phyloP scores from a whole-genome alignment of 2,113 vertebrate species.

The Aepyceros melampus region DNA sequence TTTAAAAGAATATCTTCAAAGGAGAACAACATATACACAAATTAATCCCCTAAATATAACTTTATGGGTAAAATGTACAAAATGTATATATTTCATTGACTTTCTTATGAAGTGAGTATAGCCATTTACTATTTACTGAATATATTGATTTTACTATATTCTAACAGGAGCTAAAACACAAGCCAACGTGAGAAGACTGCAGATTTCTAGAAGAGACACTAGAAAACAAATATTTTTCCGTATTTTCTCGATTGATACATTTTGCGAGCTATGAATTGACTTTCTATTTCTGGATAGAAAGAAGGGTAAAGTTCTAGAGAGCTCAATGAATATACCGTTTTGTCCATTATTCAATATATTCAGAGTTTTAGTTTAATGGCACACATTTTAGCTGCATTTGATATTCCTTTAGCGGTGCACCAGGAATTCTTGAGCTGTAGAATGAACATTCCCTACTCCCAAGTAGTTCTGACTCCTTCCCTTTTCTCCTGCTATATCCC shows the following conservation, averaged over 20 bases:
- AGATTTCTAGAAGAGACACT: not conserved
- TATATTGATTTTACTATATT: not conserved
- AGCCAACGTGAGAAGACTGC: not conserved
- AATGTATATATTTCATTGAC: not conserved
- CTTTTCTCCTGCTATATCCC: not conserved
- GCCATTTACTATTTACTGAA: not conserved
- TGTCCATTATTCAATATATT: not conserved
- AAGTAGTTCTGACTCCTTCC: not conserved
- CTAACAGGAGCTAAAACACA: not conserved
- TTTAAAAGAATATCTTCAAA: not conserved
- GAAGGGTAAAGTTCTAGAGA: not conserved
- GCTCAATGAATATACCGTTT: not conserved
- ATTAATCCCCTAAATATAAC: conserved; percentile 4
- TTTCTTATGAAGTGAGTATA: not conserved
- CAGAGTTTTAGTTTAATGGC: not conserved
- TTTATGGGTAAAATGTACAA: not conserved
- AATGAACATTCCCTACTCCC: not conserved
- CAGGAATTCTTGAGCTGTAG: not conserved
- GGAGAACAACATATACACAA: not conserved
- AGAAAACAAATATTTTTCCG: not conserved
- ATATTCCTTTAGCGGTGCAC: not conserved
- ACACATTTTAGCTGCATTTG: not conserved
- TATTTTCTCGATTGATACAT: not conserved
- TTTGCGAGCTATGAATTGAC: not conserved
- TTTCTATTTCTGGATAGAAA: not conserved